phyloP scores from a whole-genome alignment of 2,113 vertebrate species.

The Geococcyx californianus region DNA sequence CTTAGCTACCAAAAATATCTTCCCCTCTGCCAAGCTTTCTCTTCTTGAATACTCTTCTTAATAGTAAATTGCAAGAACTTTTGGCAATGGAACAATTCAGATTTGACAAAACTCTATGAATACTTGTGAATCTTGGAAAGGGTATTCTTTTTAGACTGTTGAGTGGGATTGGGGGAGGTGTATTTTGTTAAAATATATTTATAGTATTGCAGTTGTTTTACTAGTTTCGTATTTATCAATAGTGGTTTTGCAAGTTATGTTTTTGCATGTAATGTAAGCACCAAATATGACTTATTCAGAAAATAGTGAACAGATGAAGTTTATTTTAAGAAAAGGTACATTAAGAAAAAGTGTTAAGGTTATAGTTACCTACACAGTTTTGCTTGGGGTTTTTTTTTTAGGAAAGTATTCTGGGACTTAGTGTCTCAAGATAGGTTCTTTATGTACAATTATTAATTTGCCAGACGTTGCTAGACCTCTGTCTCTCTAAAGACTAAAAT shows the following conservation, averaged over 20 bases:
- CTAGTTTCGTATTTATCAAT: fast-evolving
- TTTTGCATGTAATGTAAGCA: neutral
- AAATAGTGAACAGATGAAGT: neutral
- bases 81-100: neutral
- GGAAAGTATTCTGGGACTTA: neutral
- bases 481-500: no score
- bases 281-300: neutral
- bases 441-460: neutral
- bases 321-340: neutral
- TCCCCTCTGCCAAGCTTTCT: neutral
- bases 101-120: neutral
- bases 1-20: neutral
- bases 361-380: neutral
- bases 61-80: neutral
- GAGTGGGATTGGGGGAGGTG: fast-evolving
- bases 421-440: neutral
- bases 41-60: neutral
- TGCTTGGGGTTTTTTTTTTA: neutral
- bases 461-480: neutral
- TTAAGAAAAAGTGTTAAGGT: neutral
- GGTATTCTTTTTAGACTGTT: neutral
- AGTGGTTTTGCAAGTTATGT: fast-evolving
- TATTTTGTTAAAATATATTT: neutral
- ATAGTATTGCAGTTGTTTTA: neutral
- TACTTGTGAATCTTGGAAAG: neutral